Base-by-base conservation (phyloP, 2,888 invertebrate genomes). In the Torymus tubicola region DNA sequence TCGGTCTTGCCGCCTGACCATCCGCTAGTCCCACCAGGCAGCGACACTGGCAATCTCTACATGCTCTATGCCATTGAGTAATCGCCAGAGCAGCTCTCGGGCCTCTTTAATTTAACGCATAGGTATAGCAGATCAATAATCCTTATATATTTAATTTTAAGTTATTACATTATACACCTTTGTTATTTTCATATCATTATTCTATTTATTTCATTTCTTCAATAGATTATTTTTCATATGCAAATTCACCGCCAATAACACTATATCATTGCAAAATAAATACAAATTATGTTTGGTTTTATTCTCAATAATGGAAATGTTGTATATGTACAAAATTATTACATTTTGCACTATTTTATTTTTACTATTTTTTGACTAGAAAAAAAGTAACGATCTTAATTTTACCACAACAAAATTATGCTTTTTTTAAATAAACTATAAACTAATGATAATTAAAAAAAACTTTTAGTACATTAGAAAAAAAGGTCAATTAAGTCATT, bases 1-100 rank as follows among this genome's bases (percentile, higher is more conserved):
- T 94, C 95, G 85, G 94, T 96, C 82, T 93, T 98, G 88, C 94
- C 97, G 61, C 97, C 98, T 64, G 96, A 94, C 85, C 95, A 97
- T 84, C 94, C 94, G 77, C 92, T 96, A 89, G 94, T 96, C 87
- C 95, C 96, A 83, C 93, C 94, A 87, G 93, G 93, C 86, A 91
- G 92, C 90, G 93, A 95, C 91, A 91, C 93, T 87, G 92, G 93
- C 92, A 92, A 93, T 87, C 91, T 94, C 88, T 94, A 93, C 91
- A 93, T 94, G 93, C 92, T 92, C 85, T 92, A 92, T 89, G 90
- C 91, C 88, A 91, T 92, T 88, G 91, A 92, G 88, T 92, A 91
- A 89, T 90, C 85, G 84, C 80, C 85, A 83, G 80, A 85, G 83
- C 82, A 81, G 76, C 80, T 84, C 69, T 78, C 77, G 63, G 84